These are phyloP conservation scores for Mergus octosetaceus DNA, from an alignment of 2,797 vertebrate genomes.

Conservation along the genomic window DNA sequence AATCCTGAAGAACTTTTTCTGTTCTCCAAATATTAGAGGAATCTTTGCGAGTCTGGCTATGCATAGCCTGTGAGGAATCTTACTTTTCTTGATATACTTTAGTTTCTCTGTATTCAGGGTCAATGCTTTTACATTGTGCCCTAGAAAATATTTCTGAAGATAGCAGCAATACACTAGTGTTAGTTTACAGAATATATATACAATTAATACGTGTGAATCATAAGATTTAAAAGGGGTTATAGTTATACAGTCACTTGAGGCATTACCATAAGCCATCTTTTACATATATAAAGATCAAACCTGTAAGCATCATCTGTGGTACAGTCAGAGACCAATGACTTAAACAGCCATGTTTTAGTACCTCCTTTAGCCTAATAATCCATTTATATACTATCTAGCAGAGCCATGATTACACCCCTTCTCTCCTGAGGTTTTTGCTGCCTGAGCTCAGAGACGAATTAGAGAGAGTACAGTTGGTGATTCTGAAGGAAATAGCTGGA, in stretches of 20 bases:
- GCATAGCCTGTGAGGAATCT: no score
- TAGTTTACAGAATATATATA: neutral
- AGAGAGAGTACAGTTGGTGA: neutral
- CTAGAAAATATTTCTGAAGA: neutral
- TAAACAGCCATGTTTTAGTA: neutral
- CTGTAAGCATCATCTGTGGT: neutral
- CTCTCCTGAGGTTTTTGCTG: neutral
- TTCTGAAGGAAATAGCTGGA: neutral
- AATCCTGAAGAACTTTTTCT: neutral
- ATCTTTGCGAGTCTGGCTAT: neutral
- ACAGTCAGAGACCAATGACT: neutral
- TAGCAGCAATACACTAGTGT: neutral
- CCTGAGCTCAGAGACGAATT: neutral
- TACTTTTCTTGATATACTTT: no score
- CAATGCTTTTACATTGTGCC: neutral
- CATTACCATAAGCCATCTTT: neutral
- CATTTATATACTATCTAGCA: neutral
- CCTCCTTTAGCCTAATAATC: neutral
- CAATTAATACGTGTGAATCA: neutral
- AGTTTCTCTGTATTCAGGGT: neutral
- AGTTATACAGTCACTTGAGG: no score
- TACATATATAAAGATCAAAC: neutral
- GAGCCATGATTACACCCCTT: neutral
- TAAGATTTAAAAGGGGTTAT: neutral
- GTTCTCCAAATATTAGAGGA: neutral